phyloP scores from a whole-genome alignment of 2,797 vertebrate genomes.

The Takifugu rubripes region DNA sequence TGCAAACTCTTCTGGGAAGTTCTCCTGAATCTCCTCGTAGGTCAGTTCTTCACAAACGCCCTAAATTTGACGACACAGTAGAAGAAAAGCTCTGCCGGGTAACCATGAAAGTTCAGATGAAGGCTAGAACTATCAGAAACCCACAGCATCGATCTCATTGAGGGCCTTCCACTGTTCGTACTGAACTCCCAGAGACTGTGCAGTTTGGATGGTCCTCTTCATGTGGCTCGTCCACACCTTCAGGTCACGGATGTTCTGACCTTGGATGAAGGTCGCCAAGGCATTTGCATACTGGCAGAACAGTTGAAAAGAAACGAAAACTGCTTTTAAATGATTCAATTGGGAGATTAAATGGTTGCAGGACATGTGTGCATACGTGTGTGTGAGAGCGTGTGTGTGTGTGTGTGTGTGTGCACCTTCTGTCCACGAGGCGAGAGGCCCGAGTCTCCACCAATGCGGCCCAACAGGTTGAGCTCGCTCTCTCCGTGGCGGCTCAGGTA shows the following conservation, averaged over 20 bases:
- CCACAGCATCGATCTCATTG: constrained; percentile 89
- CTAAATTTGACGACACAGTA: constrained; percentile 47
- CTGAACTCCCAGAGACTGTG: constrained; percentile 79
- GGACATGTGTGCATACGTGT: no score
- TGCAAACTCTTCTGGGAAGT: constrained; percentile 85
- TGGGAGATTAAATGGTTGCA: not conserved
- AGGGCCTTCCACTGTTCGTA: constrained; percentile 93
- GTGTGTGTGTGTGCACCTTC: constrained; percentile 57
- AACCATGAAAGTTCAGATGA: no score
- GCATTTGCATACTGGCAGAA: constrained; percentile 71
- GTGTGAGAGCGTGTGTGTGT: not conserved
- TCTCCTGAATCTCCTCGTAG: constrained; percentile 88
- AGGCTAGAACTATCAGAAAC: constrained; percentile 26
- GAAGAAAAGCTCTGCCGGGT: not conserved
- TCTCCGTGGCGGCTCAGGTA: constrained; percentile 91
- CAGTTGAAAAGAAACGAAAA: not conserved
- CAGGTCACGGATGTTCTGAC: constrained; percentile 79
- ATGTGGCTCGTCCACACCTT: constrained; percentile 95
- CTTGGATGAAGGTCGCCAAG: constrained; percentile 76
- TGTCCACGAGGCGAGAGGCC: constrained; percentile 79
- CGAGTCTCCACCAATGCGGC: constrained; percentile 86
- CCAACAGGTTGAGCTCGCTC: constrained; percentile 86
- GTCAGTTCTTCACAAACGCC: constrained; percentile 90
- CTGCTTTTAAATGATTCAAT: not conserved
- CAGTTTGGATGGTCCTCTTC: constrained; percentile 90